phyloP scores from a whole-genome alignment of 2,113 vertebrate species.

The Noturus placidus region DNA sequence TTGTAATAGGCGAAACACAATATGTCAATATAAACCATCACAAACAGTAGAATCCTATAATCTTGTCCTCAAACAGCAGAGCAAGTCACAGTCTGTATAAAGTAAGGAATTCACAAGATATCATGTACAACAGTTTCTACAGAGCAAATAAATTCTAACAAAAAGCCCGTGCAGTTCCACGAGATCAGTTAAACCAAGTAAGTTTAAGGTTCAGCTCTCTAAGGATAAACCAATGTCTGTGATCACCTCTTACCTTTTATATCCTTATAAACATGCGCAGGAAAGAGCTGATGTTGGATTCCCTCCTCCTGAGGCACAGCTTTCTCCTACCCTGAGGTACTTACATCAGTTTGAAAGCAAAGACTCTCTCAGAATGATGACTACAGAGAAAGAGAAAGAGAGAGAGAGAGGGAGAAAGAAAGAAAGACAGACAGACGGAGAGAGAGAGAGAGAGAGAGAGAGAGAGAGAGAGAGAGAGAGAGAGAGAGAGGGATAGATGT shows the following conservation, averaged over 20 bases:
- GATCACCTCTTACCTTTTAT: neutral
- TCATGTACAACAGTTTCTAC: neutral
- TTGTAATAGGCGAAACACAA: neutral
- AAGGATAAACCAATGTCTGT: neutral
- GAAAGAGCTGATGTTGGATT: neutral
- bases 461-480: slow-evolving; percentile 8
- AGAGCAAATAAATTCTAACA: neutral
- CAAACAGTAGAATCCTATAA: neutral
- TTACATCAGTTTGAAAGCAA: slow-evolving; percentile 26
- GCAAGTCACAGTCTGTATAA: neutral
- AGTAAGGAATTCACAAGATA: neutral
- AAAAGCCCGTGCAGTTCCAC: neutral
- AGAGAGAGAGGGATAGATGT: neutral
- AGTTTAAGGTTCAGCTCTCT: neutral
- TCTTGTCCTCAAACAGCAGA: neutral
- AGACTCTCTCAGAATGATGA: neutral
- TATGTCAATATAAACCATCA: neutral
- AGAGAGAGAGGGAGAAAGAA: neutral
- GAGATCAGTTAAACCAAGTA: slow-evolving; percentile 2
- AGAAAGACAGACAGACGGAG: neutral
- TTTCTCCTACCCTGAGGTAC: neutral
- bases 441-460: no score
- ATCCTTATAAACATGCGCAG: neutral
- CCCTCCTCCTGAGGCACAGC: neutral
- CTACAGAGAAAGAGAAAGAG: neutral